Base-by-base conservation (phyloP, 2,113 vertebrate species). In the Stigmatopora nigra region DNA sequence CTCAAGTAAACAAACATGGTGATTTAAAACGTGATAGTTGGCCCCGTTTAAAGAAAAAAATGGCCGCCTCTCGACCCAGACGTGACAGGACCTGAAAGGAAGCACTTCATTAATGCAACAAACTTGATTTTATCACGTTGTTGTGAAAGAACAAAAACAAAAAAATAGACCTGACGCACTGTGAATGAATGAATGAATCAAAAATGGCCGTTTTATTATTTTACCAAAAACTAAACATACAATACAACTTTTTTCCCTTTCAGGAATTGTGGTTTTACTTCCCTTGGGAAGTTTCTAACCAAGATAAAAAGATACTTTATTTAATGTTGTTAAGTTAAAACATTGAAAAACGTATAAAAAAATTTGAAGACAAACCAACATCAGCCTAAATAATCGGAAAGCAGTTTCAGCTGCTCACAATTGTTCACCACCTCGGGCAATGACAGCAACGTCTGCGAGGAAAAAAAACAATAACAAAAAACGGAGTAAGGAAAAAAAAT, bases 381-480 rank as follows among this genome's bases (percentile, higher is more conserved):
- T 82, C 58, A 84, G 53, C 86, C 84, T 6, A 92, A 81, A 67
- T 84, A 91, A 19, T 88, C 78, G 6, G 79, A 17, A 22, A 92
- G 87, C 55, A 81, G 74, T 48, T 86, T 77, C 3, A 92, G 85
- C 2, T 84, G 80, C 41, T 83, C 79, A 60, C 82, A 88, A 6
- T 57, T 75, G 53, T 82, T 79, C 62, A 91, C 78, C 2, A 81
- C 75, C 0, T 81, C 75, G 0, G 91, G 90, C 61, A 92, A 16
- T 19, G 87, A 88, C 17, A 82, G 70, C 71, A 92, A 71, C 0
- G 84, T 88, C 91, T 92, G 75, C 17, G 67, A 7, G 58, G 65
- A 19, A 31, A 62, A 62, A 60, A 53, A 52, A 5, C 7, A 48
- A 63, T 45, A 17, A 60, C 0, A 5, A 0, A 12, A 55, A 12